Percentiles rank a stretch among this genome's conserved stretches.
phyloP scores from a whole-genome alignment of 1,140 invertebrate genomes.

The Platorchestia sp. region DNA sequence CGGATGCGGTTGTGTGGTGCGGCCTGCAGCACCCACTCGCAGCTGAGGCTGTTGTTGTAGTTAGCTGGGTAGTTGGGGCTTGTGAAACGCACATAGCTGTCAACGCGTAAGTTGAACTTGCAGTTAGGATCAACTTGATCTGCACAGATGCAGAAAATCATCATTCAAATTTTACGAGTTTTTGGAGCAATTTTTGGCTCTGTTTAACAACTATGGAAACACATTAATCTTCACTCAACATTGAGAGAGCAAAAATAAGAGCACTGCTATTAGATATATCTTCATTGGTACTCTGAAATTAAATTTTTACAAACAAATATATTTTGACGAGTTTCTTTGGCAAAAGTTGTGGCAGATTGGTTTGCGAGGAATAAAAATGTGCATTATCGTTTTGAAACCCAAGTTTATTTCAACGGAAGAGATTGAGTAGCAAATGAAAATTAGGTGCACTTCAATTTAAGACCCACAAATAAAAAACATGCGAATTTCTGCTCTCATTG shows the following conservation, averaged over 20 bases:
- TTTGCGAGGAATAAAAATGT: not conserved
- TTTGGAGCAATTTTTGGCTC: not conserved
- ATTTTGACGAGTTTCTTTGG: not conserved
- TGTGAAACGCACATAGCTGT: slow-evolving; percentile 71
- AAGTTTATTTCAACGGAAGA: too few species aligned
- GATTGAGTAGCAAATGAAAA: too few species aligned
- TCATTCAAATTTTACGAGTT: not conserved
- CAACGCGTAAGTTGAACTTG: slow-evolving; percentile 58
- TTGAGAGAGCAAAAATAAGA: not conserved
- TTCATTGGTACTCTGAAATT: not conserved
- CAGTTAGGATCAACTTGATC: slow-evolving; percentile 56
- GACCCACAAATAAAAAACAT: too few species aligned
- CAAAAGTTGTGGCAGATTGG: not conserved
- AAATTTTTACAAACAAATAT: not conserved
- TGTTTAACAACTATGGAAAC: not conserved
- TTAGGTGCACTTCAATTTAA: too few species aligned
- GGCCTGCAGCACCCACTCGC: slow-evolving; percentile 80
- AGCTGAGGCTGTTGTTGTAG: slow-evolving; percentile 79
- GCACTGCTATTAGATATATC: not conserved
- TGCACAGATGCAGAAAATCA: not conserved
- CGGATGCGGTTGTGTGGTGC: slow-evolving; percentile 54
- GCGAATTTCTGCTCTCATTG: too few species aligned
- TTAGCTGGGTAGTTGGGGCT: slow-evolving; percentile 87
- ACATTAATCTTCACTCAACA: not conserved
- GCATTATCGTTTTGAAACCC: not conserved